Evolutionary conservation across 2,113 vertebrate species (phyloP).

Genomic region (Brevimyrus niger): DNA sequence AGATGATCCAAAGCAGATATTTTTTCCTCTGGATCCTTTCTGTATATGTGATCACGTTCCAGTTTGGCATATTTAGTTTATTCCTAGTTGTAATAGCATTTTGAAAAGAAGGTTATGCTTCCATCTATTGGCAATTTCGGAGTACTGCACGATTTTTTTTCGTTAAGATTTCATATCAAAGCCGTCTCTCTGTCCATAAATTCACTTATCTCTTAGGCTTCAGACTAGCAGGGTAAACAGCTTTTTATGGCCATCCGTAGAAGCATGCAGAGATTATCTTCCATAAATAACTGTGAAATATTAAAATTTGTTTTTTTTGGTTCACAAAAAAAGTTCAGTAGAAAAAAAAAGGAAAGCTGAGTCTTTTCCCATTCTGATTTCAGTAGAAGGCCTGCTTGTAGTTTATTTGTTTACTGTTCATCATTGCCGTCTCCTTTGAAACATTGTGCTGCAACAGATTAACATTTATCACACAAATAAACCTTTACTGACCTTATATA

Average conservation of each 20-base stretch:
- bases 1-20: background rate
- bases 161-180: background rate
- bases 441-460: background rate
- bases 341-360: background rate
- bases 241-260: background rate
- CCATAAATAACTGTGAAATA: background rate
- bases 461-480: background rate
- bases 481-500: background rate
- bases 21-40: background rate
- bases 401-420: background rate
- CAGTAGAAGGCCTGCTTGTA: background rate
- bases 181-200: background rate
- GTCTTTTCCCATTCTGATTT: background rate
- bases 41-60: background rate
- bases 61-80: background rate
- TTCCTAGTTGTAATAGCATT: background rate
- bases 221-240: background rate
- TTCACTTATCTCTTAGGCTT: background rate
- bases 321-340: background rate
- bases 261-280: background rate
- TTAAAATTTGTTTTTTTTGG: background rate
- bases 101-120: background rate
- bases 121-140: conserved; percentile 36
- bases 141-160: background rate
- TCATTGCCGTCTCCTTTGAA: background rate